Conservation (phyloP, 2,888 invertebrate genomes). For the Alsophila aescularia region DNA sequence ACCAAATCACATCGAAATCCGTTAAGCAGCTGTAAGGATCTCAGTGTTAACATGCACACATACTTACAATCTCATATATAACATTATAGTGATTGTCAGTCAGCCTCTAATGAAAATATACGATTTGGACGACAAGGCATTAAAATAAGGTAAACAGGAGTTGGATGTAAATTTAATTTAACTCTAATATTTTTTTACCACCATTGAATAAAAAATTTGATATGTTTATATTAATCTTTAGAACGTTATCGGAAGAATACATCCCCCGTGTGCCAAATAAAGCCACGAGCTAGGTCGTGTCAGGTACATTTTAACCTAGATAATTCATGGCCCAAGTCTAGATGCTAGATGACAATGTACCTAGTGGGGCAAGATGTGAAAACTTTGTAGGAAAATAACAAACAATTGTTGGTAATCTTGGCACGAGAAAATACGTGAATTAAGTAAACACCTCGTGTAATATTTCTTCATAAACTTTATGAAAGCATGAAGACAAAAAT, state of each 20-base stretch:
- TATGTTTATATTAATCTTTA: not conserved
- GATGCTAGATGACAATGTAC: slow-evolving; percentile 18
- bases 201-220: not conserved
- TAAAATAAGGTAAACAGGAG: too few species aligned
- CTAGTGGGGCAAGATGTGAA: slow-evolving; percentile 1
- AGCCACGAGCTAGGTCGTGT: slow-evolving; percentile 43
- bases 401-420: not conserved
- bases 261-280: slow-evolving; percentile 34
- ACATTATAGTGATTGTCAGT: too few species aligned
- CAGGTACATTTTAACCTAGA: slow-evolving; percentile 46
- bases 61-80: too few species aligned
- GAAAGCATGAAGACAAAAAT: too few species aligned
- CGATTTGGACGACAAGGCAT: too few species aligned
- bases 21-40: too few species aligned
- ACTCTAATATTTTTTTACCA: too few species aligned
- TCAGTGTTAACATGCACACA: too few species aligned
- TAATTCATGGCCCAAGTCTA: slow-evolving; percentile 42
- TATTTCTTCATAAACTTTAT: too few species aligned
- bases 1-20: too few species aligned
- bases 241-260: not conserved
- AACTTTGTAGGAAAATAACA: not conserved
- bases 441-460: not conserved
- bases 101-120: too few species aligned
- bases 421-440: not conserved
- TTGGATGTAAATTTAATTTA: too few species aligned